These are phyloP conservation scores for Trichonephila clavata DNA, from an alignment of 1,140 invertebrate genomes.

Conservation along the genomic window DNA sequence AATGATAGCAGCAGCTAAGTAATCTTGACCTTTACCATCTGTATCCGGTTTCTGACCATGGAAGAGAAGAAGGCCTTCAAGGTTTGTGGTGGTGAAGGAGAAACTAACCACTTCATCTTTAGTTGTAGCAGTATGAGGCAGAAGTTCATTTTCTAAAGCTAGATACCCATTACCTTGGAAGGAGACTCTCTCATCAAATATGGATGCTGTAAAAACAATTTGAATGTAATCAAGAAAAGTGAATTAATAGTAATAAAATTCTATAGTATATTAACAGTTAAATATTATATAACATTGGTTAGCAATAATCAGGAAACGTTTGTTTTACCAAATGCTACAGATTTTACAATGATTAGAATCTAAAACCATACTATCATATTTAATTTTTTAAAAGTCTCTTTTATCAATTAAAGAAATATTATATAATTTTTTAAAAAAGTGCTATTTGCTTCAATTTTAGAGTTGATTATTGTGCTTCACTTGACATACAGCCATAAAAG, in stretches of 20 bases:
- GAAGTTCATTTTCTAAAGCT: constrained; percentile 86
- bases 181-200: constrained; percentile 49
- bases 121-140: constrained; percentile 84
- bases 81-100: constrained; percentile 89
- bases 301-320: too few species aligned
- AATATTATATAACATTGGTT: neutral
- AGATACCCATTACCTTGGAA: constrained; percentile 91
- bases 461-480: too few species aligned
- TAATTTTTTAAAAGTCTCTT: too few species aligned
- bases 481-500: too few species aligned
- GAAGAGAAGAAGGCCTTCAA: constrained; percentile 93
- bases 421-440: too few species aligned
- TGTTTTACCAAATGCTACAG: too few species aligned
- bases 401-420: too few species aligned
- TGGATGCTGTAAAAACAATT: neutral
- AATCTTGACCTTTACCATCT: constrained; percentile 86
- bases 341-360: too few species aligned
- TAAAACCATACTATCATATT: too few species aligned
- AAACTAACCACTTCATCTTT: constrained; percentile 87
- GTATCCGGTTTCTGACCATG: constrained; percentile 89
- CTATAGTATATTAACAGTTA: neutral
- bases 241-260: neutral
- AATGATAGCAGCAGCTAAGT: constrained; percentile 86
- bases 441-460: too few species aligned
- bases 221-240: neutral